These are phyloP conservation scores for Donacobius atricapilla DNA, from an alignment of 2,113 vertebrate genomes.

Conservation along the genomic window DNA sequence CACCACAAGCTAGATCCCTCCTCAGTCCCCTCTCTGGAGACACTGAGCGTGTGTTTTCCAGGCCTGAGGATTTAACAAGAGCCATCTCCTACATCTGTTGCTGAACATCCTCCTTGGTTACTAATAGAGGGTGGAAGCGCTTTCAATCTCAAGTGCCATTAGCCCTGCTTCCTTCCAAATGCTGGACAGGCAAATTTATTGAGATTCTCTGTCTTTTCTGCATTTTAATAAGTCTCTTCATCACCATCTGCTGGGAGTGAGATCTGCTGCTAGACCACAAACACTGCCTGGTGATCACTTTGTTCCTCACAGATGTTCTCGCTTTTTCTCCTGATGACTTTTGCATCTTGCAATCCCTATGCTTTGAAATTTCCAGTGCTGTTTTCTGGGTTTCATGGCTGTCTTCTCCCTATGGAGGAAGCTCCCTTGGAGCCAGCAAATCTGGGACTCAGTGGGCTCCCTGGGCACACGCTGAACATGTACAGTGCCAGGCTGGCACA, in stretches of 20 bases:
- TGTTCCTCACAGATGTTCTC: not conserved
- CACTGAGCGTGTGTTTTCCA: not conserved
- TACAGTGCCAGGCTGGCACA: accelerated
- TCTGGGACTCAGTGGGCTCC: not conserved
- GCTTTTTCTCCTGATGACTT: not conserved
- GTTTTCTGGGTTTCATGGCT: not conserved
- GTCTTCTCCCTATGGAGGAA: not conserved
- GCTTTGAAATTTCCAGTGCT: not conserved
- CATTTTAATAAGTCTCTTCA: conserved; percentile 19
- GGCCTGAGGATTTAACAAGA: not conserved
- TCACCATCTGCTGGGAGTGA: not conserved
- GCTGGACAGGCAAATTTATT: not conserved
- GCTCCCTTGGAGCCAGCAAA: too few relatives aligned
- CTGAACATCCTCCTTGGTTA: not conserved
- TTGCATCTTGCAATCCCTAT: not conserved
- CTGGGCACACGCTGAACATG: accelerated
- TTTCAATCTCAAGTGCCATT: not conserved
- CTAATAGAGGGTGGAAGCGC: not conserved
- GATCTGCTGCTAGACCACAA: not conserved
- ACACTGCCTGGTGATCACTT: not conserved
- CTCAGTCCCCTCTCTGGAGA: not conserved
- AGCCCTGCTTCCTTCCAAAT: conserved; percentile 12
- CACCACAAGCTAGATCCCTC: not conserved
- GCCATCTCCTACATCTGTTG: not conserved
- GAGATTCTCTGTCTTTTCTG: not conserved